Base-by-base conservation (phyloP, 1,140 invertebrate genomes). In the Patella vulgata region DNA sequence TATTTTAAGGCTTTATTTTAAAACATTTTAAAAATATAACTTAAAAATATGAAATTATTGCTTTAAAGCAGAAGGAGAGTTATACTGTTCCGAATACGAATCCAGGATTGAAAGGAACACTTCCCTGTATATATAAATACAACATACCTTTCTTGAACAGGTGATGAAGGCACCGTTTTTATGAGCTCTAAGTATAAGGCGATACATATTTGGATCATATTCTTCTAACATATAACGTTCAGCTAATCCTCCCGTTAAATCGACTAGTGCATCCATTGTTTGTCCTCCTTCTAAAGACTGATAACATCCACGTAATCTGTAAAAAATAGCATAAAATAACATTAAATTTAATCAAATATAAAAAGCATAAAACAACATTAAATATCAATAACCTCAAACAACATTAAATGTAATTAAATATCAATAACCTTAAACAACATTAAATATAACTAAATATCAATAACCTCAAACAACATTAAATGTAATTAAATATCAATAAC, bases 191-290 rank as follows among this genome's bases (percentile, higher is more conserved):
- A 68, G 61, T 44, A 82, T 75, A n/a, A 71, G 73, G 52, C 70
- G 66, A 54, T 73, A 82, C 30, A 80, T 56, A 27, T 62, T 68
- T 3, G 77, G 67, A 51, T 79, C 73, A 44, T 70, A 71, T 14
- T 73, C 66, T 44, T 75, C 79, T 33, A 86, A 68, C 39, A 83
- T 78, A 59, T 81, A 85, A 61, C 81, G 67, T 52, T 76, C 70
- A 1, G 78, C 71, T 3, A 81, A 47, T 8, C 79, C 79, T 9
- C 79, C 79, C n/a, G 78, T 81, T 44, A 81, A 55, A 44, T 81
- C 77, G 0, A 79, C 75, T 51, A 81, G 51, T 11, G 77, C 79
- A 61, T 80, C 78, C 71, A 74, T 74, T 4, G 77, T 68, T 3
- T 75, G 75, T 9, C 79, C 79, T 40, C 74, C 77, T 36, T 78